phyloP scores from a whole-genome alignment of 1,140 invertebrate species.

The Bombus sibiricus region DNA sequence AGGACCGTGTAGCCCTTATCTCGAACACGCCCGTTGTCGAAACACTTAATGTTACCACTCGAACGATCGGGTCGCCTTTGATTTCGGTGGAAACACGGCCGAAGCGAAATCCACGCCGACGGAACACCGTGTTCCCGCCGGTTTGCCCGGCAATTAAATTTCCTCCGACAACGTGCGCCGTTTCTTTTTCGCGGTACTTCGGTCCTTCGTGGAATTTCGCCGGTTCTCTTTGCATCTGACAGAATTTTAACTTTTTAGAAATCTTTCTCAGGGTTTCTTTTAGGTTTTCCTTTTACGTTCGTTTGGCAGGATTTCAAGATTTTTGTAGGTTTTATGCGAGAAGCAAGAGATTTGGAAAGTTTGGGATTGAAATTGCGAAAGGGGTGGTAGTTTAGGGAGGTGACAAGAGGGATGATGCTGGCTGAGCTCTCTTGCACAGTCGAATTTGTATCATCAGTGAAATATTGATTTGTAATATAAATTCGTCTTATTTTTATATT shows the following conservation, averaged over 20 bases:
- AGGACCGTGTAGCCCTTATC: slow-evolving; percentile 32
- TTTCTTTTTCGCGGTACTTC: not conserved
- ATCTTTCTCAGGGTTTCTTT: not conserved
- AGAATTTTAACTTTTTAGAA: not conserved
- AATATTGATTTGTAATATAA: not conserved
- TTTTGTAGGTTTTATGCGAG: not conserved
- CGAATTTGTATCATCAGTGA: not conserved
- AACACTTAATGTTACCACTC: slow-evolving; percentile 45
- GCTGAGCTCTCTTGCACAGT: not conserved
- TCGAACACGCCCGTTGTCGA: slow-evolving; percentile 55
- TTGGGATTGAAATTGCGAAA: not conserved
- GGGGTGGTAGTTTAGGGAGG: not conserved
- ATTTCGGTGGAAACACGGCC: slow-evolving; percentile 33
- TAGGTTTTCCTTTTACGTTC: not conserved
- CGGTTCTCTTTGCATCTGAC: not conserved
- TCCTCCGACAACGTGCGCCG: not conserved
- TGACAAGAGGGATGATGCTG: not conserved
- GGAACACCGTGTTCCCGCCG: slow-evolving; percentile 37
- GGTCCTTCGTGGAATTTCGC: not conserved
- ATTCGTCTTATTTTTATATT: not conserved
- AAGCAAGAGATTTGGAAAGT: not conserved
- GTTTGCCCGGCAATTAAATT: slow-evolving; percentile 38
- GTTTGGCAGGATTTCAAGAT: not conserved
- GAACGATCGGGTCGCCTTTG: slow-evolving; percentile 29
- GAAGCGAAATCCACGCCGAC: slow-evolving; percentile 31